phyloP scores from a whole-genome alignment of 2,113 vertebrate species.

The Halichoeres trimaculatus region DNA sequence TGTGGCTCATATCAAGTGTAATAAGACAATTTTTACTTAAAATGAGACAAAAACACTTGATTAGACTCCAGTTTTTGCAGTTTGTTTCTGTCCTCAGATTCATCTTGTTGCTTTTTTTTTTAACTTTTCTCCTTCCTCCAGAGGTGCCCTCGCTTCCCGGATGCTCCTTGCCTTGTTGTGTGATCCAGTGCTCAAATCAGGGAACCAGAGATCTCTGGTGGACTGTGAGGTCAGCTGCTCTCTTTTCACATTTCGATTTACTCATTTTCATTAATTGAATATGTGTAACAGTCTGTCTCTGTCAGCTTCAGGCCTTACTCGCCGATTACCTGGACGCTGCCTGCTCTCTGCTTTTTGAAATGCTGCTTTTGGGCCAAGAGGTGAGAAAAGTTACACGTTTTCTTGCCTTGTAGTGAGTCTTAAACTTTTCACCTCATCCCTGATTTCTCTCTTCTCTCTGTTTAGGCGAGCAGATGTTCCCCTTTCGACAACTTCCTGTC shows the following conservation, averaged over 20 bases:
- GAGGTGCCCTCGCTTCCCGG: slow-evolving; percentile 70
- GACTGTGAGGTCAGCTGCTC: slow-evolving; percentile 62
- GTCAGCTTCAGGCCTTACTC: slow-evolving; percentile 66
- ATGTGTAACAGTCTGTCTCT: neutral
- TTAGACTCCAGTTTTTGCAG: too few relatives aligned
- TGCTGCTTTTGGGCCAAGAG: slow-evolving; percentile 78
- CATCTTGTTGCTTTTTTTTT: neutral
- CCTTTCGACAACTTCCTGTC: slow-evolving; percentile 69
- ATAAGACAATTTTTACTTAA: too few relatives aligned
- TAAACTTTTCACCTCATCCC: neutral
- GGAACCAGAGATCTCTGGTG: neutral
- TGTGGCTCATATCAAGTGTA: too few relatives aligned
- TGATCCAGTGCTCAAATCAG: slow-evolving; percentile 63
- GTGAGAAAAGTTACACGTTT: slow-evolving; percentile 56
- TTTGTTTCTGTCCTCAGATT: too few relatives aligned
- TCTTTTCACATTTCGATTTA: neutral
- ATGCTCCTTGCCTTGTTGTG: slow-evolving; percentile 77
- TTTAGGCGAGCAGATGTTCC: slow-evolving; percentile 71
- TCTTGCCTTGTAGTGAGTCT: too few relatives aligned
- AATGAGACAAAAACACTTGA: too few relatives aligned
- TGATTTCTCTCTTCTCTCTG: neutral
- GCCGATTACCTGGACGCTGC: slow-evolving; percentile 77
- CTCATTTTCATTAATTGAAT: neutral
- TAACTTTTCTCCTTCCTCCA: slow-evolving; percentile 15
- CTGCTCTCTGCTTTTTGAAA: slow-evolving; percentile 79